Conservation (phyloP, 2,888 invertebrate species). For the Diogma glabrata region DNA sequence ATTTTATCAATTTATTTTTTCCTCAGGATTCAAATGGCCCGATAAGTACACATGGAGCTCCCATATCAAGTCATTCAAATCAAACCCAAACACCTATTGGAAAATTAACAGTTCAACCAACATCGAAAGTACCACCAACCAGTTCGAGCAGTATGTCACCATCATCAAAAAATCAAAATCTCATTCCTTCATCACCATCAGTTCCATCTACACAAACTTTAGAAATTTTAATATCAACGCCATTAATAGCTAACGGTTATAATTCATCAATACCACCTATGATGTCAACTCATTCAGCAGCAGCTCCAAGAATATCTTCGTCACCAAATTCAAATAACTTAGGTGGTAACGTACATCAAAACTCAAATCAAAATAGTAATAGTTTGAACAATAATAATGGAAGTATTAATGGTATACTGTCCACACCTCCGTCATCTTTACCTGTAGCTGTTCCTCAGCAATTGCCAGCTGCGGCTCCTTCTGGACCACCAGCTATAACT, state of each 20-base stretch:
- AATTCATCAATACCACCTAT: conserved; percentile 24
- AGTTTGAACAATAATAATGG: conserved; percentile 22
- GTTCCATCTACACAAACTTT: conserved; percentile 21
- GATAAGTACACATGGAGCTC: conserved; percentile 28
- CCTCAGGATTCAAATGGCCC: conserved; percentile 31
- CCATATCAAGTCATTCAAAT: conserved; percentile 24
- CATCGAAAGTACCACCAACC: conserved; percentile 16
- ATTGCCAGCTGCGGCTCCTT: conserved; percentile 28
- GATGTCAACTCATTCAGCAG: conserved; percentile 25
- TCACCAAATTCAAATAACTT: conserved; percentile 23
- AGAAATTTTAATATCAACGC: conserved; percentile 24
- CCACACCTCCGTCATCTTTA: conserved; percentile 37
- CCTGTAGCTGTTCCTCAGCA: conserved; percentile 24
- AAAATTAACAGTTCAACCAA: conserved; percentile 10
- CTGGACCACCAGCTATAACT: conserved; percentile 31
- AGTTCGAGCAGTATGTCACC: conserved; percentile 9
- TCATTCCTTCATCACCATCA: conserved; percentile 27
- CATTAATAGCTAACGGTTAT: conserved; percentile 26
- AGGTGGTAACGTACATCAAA: conserved; percentile 19
- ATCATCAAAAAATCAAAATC: conserved; percentile 6
- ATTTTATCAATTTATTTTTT: conserved; percentile 16
- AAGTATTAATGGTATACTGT: conserved; percentile 28
- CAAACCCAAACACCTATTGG: conserved; percentile 15
- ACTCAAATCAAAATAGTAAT: conserved; percentile 18
- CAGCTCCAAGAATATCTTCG: conserved; percentile 16